Evolutionary conservation across 1,140 invertebrate genomes (phyloP).

Genomic region (Apis cerana): DNA sequence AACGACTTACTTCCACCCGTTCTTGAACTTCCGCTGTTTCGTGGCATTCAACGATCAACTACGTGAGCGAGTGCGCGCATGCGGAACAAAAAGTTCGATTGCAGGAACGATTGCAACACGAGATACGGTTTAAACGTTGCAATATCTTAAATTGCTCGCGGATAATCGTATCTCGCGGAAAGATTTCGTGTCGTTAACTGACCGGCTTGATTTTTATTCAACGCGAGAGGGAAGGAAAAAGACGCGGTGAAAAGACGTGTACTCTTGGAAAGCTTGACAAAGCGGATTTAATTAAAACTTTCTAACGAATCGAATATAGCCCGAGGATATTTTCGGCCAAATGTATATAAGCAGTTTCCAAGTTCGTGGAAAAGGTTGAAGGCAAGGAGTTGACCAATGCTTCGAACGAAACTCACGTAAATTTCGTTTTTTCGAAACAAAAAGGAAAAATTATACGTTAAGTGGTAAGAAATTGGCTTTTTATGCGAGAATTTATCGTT

Average conservation of each 20-base stretch:
- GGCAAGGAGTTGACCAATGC: not conserved
- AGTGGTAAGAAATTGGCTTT: not conserved
- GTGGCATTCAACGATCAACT: no score
- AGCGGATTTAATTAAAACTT: slow-evolving; percentile 65
- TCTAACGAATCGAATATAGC: slow-evolving; percentile 44
- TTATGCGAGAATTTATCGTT: no score
- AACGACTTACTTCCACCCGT: not conserved
- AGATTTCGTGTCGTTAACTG: slow-evolving; percentile 33
- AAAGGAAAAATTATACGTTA: no score
- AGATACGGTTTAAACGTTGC: not conserved
- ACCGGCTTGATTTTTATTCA: slow-evolving; percentile 20
- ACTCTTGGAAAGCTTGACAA: slow-evolving; percentile 39
- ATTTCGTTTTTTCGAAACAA: not conserved
- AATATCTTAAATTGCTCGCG: slow-evolving; percentile 36
- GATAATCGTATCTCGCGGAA: slow-evolving; percentile 24
- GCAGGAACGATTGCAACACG: not conserved
- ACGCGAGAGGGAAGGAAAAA: no score
- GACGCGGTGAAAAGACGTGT: slow-evolving; percentile 14
- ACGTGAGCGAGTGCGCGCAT: not conserved
- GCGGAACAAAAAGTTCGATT: slow-evolving; percentile 22
- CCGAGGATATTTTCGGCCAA: slow-evolving; percentile 45
- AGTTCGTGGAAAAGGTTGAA: not conserved
- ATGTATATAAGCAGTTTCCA: slow-evolving; percentile 25
- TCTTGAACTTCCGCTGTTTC: not conserved
- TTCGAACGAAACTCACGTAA: not conserved